Evolutionary conservation across 2,113 vertebrate species (phyloP).

Genomic region (Eudorcas thomsonii): DNA sequence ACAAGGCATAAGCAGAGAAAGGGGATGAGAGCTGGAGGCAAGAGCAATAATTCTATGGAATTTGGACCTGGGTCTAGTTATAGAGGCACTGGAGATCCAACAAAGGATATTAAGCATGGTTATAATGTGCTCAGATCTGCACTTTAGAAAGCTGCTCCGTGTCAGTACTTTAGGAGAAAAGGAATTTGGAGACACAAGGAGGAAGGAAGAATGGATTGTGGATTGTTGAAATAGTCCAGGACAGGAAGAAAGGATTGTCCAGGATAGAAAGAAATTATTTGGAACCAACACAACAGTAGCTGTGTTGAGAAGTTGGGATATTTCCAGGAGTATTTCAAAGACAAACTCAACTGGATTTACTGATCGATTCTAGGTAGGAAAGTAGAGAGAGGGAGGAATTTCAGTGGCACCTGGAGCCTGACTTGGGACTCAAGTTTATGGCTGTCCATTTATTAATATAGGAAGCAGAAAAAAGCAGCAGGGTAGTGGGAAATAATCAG

Average conservation of each 20-base stretch:
- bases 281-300: not conserved
- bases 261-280: not conserved
- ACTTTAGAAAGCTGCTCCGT: not conserved
- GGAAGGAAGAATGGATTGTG: not conserved
- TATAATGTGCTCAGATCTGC: not conserved
- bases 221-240: not conserved
- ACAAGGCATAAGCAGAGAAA: not conserved
- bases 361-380: not conserved
- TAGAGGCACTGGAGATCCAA: not conserved
- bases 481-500: not conserved
- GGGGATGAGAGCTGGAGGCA: not conserved
- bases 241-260: not conserved
- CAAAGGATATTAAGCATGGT: not conserved
- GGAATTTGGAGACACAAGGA: not conserved
- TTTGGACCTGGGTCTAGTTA: not conserved
- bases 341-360: not conserved
- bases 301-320: not conserved
- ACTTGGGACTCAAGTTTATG: not conserved
- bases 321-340: not conserved
- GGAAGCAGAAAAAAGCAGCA: not conserved
- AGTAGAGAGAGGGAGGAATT: not conserved
- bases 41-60: not conserved
- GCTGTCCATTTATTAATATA: not conserved
- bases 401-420: not conserved
- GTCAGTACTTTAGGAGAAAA: not conserved